Base-by-base conservation (phyloP, 1,140 invertebrate genomes). In the Lordiphosa collinella region DNA sequence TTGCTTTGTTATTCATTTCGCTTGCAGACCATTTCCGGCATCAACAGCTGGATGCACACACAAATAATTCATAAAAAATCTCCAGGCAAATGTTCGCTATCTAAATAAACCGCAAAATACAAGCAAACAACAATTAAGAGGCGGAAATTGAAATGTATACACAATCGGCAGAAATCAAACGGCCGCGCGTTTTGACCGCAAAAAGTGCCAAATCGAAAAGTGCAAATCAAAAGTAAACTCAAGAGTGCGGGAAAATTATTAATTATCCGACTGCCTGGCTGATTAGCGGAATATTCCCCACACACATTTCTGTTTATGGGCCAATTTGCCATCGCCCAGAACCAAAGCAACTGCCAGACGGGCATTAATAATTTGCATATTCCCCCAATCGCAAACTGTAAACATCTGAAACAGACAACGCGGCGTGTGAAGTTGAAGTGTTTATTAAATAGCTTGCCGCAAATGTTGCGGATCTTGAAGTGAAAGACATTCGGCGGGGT, bases 361-460 rank as follows among this genome's bases (percentile, higher is more conserved):
- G 43, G 53, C 66, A 66, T 70, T 71, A 53, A 71, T 75, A 74
- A 60, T 73, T 60, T 62, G 43, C 76, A 59, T 66, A 66, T 51
- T 68, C 56, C 44, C 13, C 32, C 10, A 38, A 60, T 36, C 7
- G 25, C 16, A 32, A 40, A 66, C 51, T 61, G 40, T 51, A 67
- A 64, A 64, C 61, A 58, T 52, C 38, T 44, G 14, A 47, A 36
- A 55, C 49, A 72, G 63, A 43, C 49, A 22, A 41, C 49, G 63
- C 47, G 64, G 49, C 50, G 66, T 70, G 75, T 64, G 66, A 70
- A 62, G 76, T 67, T 76, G 76, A 80, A 80, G 78, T 80, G 76
- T 80, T 84, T 80, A 80, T 82, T 76, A 65, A 80, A 84, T 84
- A 65, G 64, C 64, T 53, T 29, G 71, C 66, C 51, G 52, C 71